Base-by-base conservation (phyloP, 2,888 invertebrate species). In the Andricus quercusramuli region DNA sequence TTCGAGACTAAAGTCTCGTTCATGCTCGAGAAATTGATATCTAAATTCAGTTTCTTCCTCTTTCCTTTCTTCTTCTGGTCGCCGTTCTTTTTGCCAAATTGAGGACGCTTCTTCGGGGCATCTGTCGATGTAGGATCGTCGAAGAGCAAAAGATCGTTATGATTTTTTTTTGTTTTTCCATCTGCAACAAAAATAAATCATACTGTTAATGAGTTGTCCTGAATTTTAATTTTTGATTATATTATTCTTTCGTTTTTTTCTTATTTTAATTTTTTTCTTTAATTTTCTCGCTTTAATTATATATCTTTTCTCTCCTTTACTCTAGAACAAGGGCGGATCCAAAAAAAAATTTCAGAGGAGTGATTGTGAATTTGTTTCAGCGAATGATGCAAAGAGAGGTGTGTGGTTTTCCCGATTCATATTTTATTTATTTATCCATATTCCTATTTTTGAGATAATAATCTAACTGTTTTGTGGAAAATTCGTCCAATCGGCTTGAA, bases 1-100 rank as follows among this genome's bases (percentile, higher is more conserved):
- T 74, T 74, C n/a, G 74, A 51, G 15, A 56, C 56, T 74, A 74
- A 22, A 74, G 74, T 74, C 32, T 74, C 56, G 32, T 74, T 74
- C 56, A 74, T 51, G 15, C n/a, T 74, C 29, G 74, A 56, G 51
- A 74, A 74, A 74, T 32, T 56, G 15, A 74, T 13, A 37, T 74
- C 74, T 22, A 74, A 59, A 56, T 74, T 74, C 56, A 37, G 32
- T 74, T 59, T 74, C 56, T 74, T 74, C 56, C 37, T 56, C 32
- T 74, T 74, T 29, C 56, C 74, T 22, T 74, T 74, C 56, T 56
- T 56, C 29, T 74, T 74, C 0, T 74, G 56, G 2, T 74, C 74
- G n/a, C 29, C n/a, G 22, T 59, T 74, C 56, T 56, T 74, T 59
- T 59, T 74, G 1, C 32, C 56, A 32, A 32, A 74, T 74, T 74